These are phyloP conservation scores for Prunella fulvescens DNA, from an alignment of 2,113 vertebrate species.

Conservation along the genomic window DNA sequence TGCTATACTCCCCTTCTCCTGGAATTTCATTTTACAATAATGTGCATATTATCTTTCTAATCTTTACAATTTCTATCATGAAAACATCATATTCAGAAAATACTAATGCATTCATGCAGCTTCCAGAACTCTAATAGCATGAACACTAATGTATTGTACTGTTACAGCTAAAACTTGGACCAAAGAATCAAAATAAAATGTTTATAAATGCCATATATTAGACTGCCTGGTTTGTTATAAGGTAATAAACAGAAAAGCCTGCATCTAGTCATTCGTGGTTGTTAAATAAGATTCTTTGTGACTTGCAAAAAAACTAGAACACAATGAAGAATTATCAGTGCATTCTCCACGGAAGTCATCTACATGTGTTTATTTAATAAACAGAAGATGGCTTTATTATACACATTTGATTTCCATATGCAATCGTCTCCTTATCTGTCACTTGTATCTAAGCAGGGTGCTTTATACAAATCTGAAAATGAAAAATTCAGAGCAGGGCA, in stretches of 20 bases:
- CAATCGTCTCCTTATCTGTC: constrained; percentile 77
- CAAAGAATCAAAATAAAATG: constrained; percentile 4
- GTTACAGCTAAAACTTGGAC: not conserved
- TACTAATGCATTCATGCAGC: not conserved
- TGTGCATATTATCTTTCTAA: not conserved
- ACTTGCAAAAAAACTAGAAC: constrained; percentile 71
- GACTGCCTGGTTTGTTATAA: not conserved
- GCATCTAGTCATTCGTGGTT: constrained; percentile 30
- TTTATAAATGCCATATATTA: constrained; percentile 33
- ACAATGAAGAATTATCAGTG: constrained; percentile 76
- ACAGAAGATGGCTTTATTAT: constrained; percentile 83
- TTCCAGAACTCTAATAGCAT: not conserved
- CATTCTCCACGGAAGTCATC: constrained; percentile 72
- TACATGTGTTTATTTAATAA: constrained; percentile 86
- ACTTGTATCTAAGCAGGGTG: constrained; percentile 79
- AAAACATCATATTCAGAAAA: constrained; percentile 32
- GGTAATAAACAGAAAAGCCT: constrained; percentile 50
- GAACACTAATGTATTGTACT: not conserved
- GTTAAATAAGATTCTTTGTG: constrained; percentile 80
- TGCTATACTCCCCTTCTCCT: not conserved
- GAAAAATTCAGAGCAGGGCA: constrained; percentile 79
- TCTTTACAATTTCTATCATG: not conserved
- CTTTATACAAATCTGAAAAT: constrained; percentile 84
- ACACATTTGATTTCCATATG: constrained; percentile 79
- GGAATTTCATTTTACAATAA: not conserved